phyloP scores from a whole-genome alignment of 2,888 invertebrate species.

The Cosmia trapezina region DNA sequence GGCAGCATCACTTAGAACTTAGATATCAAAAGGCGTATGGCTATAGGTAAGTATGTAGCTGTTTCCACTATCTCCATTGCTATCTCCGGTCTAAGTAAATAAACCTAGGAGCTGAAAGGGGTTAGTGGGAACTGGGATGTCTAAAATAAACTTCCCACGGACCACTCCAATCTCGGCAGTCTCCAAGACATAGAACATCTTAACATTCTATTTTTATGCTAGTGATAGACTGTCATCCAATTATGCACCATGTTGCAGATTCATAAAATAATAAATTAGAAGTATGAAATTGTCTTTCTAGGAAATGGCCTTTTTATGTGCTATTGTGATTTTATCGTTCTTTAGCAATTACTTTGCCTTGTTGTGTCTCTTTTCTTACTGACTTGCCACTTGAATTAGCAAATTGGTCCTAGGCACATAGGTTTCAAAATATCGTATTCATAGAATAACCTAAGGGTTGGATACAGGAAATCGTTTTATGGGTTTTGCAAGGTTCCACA shows the following conservation, averaged over 20 bases:
- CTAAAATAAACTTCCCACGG: slow-evolving; percentile 38
- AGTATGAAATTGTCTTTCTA: slow-evolving; percentile 2
- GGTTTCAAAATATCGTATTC: neutral
- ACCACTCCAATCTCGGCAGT: neutral
- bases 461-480: no score
- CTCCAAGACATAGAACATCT: slow-evolving; percentile 9
- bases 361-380: neutral
- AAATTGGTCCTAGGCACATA: neutral
- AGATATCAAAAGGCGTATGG: neutral
- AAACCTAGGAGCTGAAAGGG: neutral
- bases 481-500: no score
- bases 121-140: slow-evolving; percentile 30
- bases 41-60: neutral
- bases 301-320: slow-evolving; percentile 22
- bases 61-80: slow-evolving; percentile 12
- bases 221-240: neutral
- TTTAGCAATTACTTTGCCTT: slow-evolving; percentile 3
- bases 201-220: slow-evolving; percentile 12
- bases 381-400: neutral
- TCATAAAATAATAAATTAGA: slow-evolving; percentile 25
- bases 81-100: slow-evolving; percentile 2
- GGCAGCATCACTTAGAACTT: neutral
- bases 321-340: slow-evolving; percentile 32
- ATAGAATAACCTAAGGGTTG: neutral
- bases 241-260: slow-evolving; percentile 19